These are phyloP conservation scores for Chromobotia macracanthus DNA, from an alignment of 2,797 vertebrate genomes.

Conservation along the genomic window DNA sequence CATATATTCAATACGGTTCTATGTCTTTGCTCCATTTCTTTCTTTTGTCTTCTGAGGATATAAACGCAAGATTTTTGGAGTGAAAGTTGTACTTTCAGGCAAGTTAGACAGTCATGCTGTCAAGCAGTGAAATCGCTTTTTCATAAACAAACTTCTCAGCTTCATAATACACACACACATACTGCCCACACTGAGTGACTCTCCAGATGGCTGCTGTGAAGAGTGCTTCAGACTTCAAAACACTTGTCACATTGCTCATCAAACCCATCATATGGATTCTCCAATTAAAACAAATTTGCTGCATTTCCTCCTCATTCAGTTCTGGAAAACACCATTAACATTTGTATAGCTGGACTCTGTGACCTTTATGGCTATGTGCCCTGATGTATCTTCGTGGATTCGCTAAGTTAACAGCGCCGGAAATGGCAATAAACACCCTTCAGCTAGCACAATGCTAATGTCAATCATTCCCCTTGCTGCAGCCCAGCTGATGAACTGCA, in stretches of 20 bases:
- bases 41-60: slow-evolving; percentile 20
- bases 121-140: slow-evolving; percentile 22
- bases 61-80: slow-evolving; percentile 3
- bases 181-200: slow-evolving; percentile 47
- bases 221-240: slow-evolving; percentile 47
- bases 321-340: slow-evolving; percentile 37
- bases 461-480: slow-evolving; percentile 47
- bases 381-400: slow-evolving; percentile 28
- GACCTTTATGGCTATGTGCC: slow-evolving; percentile 9
- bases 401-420: slow-evolving; percentile 33
- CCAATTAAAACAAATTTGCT: slow-evolving; percentile 54
- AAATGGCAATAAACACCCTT: slow-evolving; percentile 57
- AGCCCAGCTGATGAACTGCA: slow-evolving; percentile 50
- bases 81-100: slow-evolving; percentile 34
- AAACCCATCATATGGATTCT: slow-evolving; percentile 46
- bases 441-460: slow-evolving; percentile 54
- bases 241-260: slow-evolving; percentile 52
- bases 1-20: slow-evolving; percentile 40
- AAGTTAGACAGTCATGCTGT: slow-evolving; percentile 42
- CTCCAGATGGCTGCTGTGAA: slow-evolving; percentile 51
- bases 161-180: slow-evolving; percentile 20
- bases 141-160: slow-evolving; percentile 44
- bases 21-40: slow-evolving; percentile 19
- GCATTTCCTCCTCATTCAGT: slow-evolving; percentile 16
- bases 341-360: slow-evolving; percentile 34